Evolutionary conservation across 2,888 invertebrate species (phyloP).

Genomic region (Synanthedon andrenaeformis): DNA sequence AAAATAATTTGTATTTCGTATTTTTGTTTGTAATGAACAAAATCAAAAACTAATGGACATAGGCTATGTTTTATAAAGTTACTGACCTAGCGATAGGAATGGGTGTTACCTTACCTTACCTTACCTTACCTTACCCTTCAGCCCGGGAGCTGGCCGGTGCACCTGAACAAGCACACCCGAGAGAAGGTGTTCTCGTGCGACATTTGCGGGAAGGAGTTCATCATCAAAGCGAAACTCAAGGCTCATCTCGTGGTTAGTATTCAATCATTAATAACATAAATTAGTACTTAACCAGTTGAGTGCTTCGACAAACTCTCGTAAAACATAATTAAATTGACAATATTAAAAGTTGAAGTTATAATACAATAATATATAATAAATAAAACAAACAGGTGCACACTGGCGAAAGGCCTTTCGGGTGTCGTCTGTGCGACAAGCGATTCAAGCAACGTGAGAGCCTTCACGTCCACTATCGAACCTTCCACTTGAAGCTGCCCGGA

Average conservation of each 20-base stretch:
- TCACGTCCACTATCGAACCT: constrained; percentile 52
- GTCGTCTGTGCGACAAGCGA: constrained; percentile 45
- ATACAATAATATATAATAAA: too few relatives aligned
- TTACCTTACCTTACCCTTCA: constrained; percentile 9
- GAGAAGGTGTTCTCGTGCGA: constrained; percentile 36
- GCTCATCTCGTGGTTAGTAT: constrained; percentile 30
- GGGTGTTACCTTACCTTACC: too few relatives aligned
- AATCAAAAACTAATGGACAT: too few relatives aligned
- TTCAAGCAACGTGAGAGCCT: constrained; percentile 61
- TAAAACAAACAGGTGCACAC: constrained; percentile 33
- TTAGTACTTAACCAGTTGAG: too few relatives aligned
- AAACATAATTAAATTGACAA: too few relatives aligned
- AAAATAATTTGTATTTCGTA: too few relatives aligned
- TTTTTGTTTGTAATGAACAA: too few relatives aligned
- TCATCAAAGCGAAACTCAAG: constrained; percentile 37
- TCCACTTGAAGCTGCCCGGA: constrained; percentile 53
- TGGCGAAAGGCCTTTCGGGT: constrained; percentile 46
- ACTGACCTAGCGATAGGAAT: too few relatives aligned
- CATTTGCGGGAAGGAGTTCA: constrained; percentile 41
- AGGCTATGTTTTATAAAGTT: too few relatives aligned
- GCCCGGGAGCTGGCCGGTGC: constrained; percentile 52
- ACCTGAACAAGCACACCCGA: constrained; percentile 46
- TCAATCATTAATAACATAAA: too few relatives aligned
- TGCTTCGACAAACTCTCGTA: too few relatives aligned
- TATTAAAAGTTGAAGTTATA: too few relatives aligned